These are phyloP conservation scores for Arvicanthis niloticus DNA, from an alignment of 2,113 vertebrate genomes.

Conservation along the genomic window DNA sequence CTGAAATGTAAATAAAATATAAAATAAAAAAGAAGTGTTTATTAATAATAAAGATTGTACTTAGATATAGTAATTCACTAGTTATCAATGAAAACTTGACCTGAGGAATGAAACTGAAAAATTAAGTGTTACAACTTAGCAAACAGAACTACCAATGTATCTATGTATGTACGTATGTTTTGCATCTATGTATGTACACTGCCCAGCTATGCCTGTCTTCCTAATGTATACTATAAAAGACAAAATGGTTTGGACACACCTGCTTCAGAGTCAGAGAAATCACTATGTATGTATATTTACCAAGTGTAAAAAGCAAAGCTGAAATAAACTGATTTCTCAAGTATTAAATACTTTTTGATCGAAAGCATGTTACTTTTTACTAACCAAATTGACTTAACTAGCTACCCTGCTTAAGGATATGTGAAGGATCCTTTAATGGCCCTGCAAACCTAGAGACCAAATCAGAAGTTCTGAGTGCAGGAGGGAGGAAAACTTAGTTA, in stretches of 20 bases:
- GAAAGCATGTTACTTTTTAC: not conserved
- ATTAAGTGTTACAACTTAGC: not conserved
- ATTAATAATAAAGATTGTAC: not conserved
- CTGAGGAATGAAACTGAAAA: not conserved
- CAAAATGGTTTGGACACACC: too few relatives aligned
- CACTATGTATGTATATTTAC: too few relatives aligned
- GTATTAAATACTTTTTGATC: not conserved
- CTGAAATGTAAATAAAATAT: too few relatives aligned
- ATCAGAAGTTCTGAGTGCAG: not conserved
- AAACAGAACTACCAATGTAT: not conserved
- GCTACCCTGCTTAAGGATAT: not conserved
- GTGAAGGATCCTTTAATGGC: not conserved
- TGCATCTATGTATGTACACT: not conserved
- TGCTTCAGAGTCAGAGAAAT: too few relatives aligned
- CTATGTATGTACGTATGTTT: not conserved
- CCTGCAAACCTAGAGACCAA: not conserved
- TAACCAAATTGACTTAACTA: not conserved
- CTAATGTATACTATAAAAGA: too few relatives aligned
- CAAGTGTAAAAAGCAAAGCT: not conserved
- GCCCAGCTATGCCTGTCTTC: too few relatives aligned
- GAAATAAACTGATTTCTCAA: slow-evolving; percentile 29
- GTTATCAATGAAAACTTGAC: not conserved
- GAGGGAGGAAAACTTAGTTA: not conserved
- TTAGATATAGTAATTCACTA: not conserved
- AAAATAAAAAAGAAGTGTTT: not conserved